Percentiles rank a stretch among this genome's conserved stretches.
These are phyloP conservation scores for Machimus atricapillus DNA, from an alignment of 2,888 invertebrate genomes.

Conservation along the genomic window DNA sequence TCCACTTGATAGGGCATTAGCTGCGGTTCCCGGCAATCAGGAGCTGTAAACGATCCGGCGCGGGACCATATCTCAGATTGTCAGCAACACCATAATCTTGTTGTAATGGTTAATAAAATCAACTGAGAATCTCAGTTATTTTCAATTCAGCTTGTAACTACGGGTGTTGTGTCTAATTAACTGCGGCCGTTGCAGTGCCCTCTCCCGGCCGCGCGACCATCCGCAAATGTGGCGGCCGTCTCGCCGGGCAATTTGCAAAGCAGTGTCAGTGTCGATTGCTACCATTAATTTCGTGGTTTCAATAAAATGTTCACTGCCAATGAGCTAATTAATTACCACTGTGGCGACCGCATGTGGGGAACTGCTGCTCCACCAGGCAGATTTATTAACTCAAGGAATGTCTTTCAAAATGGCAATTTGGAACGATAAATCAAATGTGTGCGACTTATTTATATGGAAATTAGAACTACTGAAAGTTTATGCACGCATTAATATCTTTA, in stretches of 20 bases:
- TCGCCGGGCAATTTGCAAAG: conserved; percentile 14
- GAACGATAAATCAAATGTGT: conserved; percentile 23
- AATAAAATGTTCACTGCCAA: conserved; percentile 37
- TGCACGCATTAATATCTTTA: conserved; percentile 27
- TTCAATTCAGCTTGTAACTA: conserved; percentile 12
- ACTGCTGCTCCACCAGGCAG: neutral
- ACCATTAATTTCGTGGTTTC: conserved; percentile 26
- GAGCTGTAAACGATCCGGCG: neutral
- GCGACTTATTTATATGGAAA: conserved; percentile 40
- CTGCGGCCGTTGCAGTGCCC: neutral
- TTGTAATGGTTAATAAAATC: conserved; percentile 21
- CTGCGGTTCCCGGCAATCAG: neutral
- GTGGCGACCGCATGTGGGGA: neutral
- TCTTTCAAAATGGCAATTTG: conserved; percentile 25
- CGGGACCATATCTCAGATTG: neutral
- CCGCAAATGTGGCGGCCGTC: neutral
- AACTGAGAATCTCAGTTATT: conserved; percentile 5
- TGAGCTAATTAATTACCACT: conserved; percentile 34
- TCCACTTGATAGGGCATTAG: neutral
- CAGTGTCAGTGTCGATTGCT: conserved; percentile 25
- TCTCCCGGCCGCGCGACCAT: neutral
- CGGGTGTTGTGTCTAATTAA: conserved; percentile 33
- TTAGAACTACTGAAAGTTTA: conserved; percentile 29
- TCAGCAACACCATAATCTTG: conserved; percentile 11
- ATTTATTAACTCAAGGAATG: neutral